Conservation (phyloP, 1,140 invertebrate species). For the Triops longicaudatus region DNA sequence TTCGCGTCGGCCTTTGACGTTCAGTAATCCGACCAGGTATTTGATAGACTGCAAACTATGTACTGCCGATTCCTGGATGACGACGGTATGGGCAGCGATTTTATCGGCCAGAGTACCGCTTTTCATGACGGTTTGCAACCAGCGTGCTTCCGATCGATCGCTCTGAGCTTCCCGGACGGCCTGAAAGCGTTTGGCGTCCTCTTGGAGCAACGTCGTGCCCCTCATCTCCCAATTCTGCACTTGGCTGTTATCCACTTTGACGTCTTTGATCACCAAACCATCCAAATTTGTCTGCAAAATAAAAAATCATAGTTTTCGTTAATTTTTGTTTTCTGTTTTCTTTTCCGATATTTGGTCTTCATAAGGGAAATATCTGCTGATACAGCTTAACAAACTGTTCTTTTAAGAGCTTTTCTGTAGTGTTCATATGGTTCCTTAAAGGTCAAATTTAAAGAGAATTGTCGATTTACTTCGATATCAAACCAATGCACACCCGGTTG, state of each 20-base stretch:
- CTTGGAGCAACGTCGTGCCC: conserved; percentile 38
- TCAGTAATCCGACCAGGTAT: conserved; percentile 65
- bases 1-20: conserved; percentile 70
- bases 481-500: conserved; percentile 25
- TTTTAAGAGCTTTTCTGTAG: no score
- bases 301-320: neutral
- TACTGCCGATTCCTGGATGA: conserved; percentile 75
- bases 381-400: no score
- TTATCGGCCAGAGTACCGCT: conserved; percentile 76
- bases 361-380: no score
- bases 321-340: no score
- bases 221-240: conserved; percentile 26
- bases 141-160: conserved; percentile 46
- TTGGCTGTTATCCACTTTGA: conserved; percentile 31
- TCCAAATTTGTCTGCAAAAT: neutral
- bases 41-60: conserved; percentile 63
- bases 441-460: neutral
- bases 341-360: no score
- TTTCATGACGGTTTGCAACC: conserved; percentile 69
- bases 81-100: conserved; percentile 70
- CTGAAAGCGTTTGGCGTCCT: conserved; percentile 40
- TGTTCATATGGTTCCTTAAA: no score
- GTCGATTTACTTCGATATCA: neutral
- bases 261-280: conserved; percentile 19
- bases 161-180: conserved; percentile 31